A percentile compares a stretch with the other conserved stretches of the same genome.
These are phyloP conservation scores for Megathymus violae DNA, from an alignment of 1,140 invertebrate species.

Conservation along the genomic window DNA sequence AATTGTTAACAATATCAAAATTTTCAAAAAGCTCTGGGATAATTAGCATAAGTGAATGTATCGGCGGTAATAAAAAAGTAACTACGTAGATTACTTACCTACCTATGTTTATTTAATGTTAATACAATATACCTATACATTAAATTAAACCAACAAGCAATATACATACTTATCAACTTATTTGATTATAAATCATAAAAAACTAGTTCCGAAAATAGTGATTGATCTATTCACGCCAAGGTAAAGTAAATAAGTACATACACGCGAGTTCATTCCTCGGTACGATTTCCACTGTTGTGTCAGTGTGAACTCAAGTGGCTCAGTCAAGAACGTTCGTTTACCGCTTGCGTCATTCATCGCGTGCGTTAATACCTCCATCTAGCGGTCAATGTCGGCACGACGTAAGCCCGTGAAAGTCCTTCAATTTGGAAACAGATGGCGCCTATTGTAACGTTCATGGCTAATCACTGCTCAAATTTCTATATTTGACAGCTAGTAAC, in stretches of 20 bases:
- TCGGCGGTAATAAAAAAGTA: no score
- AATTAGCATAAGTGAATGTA: no score
- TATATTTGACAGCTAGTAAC: conserved; percentile 10
- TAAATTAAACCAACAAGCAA: neutral
- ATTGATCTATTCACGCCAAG: conserved; percentile 39
- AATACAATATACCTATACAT: no score
- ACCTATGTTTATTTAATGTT: no score
- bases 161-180: neutral
- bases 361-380: conserved; percentile 71
- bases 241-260: conserved; percentile 48
- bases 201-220: conserved; percentile 20
- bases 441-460: conserved; percentile 30
- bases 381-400: conserved; percentile 80
- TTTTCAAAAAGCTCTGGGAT: no score
- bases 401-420: conserved; percentile 50
- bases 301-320: conserved; percentile 69
- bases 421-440: conserved; percentile 49
- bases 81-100: no score
- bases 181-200: neutral
- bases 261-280: conserved; percentile 56
- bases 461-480: no score
- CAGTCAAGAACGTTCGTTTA: conserved; percentile 83
- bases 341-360: conserved; percentile 66
- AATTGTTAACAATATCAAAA: no score
- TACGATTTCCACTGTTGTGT: conserved; percentile 63